phyloP scores from a whole-genome alignment of 2,888 invertebrate genomes.

The Phasia obesa region DNA sequence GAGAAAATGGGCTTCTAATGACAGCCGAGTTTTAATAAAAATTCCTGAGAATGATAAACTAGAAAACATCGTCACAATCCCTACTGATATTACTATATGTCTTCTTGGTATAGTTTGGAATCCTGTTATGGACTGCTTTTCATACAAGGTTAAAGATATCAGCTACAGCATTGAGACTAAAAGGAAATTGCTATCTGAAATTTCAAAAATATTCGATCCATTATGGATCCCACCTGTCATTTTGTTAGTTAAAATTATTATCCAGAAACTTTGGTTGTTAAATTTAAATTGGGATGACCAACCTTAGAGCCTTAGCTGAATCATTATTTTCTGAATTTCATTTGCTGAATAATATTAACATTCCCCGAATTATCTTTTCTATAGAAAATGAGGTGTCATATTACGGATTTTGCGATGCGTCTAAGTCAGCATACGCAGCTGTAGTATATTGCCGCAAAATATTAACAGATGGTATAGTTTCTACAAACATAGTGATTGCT shows the following conservation, averaged over 20 bases:
- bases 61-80: conserved; percentile 15
- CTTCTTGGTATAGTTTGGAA: no score
- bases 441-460: conserved; percentile 39
- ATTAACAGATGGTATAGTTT: conserved; percentile 14
- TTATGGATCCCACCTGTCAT: conserved; percentile 42
- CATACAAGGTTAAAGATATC: no score
- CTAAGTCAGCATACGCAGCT: conserved; percentile 39
- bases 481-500: conserved; percentile 41
- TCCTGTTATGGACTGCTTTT: no score
- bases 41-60: conserved; percentile 31
- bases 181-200: conserved; percentile 44
- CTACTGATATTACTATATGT: conserved; percentile 30
- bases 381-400: conserved; percentile 19
- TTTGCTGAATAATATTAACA: conserved; percentile 31
- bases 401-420: conserved; percentile 40
- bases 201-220: conserved; percentile 48
- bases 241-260: conserved; percentile 31
- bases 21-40: neutral
- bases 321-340: conserved; percentile 26
- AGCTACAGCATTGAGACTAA: conserved; percentile 23
- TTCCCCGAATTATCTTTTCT: conserved; percentile 36
- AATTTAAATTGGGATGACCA: conserved; percentile 24
- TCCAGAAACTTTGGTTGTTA: conserved; percentile 29
- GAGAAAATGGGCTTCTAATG: conserved; percentile 43
- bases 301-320: neutral